Evolutionary conservation across 2,797 vertebrate genomes (phyloP), one percentile per base, ranked within the genome.

Genomic region (Acanthurus lineatus): DNA sequence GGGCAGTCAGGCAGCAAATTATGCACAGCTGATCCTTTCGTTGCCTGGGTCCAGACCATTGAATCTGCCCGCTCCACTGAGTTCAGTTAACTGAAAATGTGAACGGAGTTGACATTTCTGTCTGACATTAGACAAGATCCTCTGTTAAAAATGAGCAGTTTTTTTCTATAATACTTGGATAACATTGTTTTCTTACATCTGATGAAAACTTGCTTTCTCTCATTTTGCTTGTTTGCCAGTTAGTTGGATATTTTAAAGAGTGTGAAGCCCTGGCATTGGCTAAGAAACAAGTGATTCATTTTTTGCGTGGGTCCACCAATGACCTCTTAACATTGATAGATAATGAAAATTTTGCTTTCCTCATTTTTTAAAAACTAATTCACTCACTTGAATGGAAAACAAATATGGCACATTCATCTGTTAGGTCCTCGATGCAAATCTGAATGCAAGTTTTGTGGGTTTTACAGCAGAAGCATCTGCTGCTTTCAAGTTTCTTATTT

Each of bases 351-450:
- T 19, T 35, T 47, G 22, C 17, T 9, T 20, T 25, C 16, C 10
- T n/a, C 7, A n/a, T 63, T 61, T 61, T 49, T 22, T 64, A 20
- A 42, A 38, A 67, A 42, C 8, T 49, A 20, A 73, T 66, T 48
- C 9, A 60, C 40, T 28, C 49, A 20, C 9, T 25, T 16, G 15
- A 65, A 68, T 12, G n/a, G 58, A 64, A 69, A 57, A 56, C 40
- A 48, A 53, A 53, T 16, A 32, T 53, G 19, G 35, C 62, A 64
- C 51, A 81, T 69, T 62, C 35, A 63, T 54, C n/a, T 59, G 59
- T 68, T 73, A 82, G 82, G 56, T 62, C 11, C 75, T 49, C 67
- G 35, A 52, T 56, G 53, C 28, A 76, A 54, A 63, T 64, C 14
- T 16, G 53, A 59, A 56, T 48, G 49, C 9, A 62, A 48, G 32